These are phyloP conservation scores for Eupithecia inturbata DNA, from an alignment of 2,888 invertebrate genomes.

Conservation along the genomic window DNA sequence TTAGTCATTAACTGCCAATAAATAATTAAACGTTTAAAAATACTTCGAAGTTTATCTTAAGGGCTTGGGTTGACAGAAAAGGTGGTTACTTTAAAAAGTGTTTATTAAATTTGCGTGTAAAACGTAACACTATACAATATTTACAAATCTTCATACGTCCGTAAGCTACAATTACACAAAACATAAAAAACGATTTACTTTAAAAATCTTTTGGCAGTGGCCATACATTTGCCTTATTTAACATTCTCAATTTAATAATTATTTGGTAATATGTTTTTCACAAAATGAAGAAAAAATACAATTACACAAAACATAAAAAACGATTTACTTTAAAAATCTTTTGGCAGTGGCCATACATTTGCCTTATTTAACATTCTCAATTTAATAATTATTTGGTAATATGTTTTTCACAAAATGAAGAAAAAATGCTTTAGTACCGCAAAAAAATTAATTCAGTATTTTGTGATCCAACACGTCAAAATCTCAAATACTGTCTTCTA, in stretches of 20 bases:
- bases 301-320: constrained; percentile 46
- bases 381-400: neutral
- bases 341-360: constrained; percentile 50
- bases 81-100: constrained; percentile 47
- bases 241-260: neutral
- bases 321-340: constrained; percentile 51
- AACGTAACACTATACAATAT: constrained; percentile 74
- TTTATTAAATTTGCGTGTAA: constrained; percentile 67
- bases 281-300: neutral
- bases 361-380: constrained; percentile 7
- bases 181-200: constrained; percentile 55
- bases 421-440: neutral
- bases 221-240: constrained; percentile 18
- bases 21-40: constrained; percentile 36
- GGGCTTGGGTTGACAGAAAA: constrained; percentile 14
- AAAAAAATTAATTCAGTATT: too few relatives aligned
- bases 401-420: neutral
- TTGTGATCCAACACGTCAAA: neutral
- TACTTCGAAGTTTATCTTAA: constrained; percentile 1
- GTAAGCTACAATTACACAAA: constrained; percentile 51
- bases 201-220: constrained; percentile 55
- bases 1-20: constrained; percentile 76
- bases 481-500: constrained; percentile 22
- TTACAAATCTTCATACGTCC: constrained; percentile 54
- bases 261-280: neutral